Evolutionary conservation across 1,140 invertebrate species (phyloP).

Genomic region (Drosophila ohnishii): DNA sequence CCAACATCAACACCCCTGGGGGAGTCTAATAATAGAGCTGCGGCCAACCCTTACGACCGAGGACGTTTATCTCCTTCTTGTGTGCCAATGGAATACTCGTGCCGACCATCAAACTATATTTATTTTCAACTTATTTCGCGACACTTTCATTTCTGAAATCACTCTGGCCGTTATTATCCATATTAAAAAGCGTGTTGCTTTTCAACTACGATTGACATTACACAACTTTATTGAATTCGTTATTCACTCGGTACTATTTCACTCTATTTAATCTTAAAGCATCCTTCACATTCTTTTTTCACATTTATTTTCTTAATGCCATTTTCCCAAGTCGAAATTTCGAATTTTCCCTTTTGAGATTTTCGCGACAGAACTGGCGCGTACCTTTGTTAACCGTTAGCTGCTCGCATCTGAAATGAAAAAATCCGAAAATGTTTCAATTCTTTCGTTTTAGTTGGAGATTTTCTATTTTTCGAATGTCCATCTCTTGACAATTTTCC

Average conservation of each 20-base stretch:
- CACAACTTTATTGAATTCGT: conserved; percentile 18
- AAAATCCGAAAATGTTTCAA: conserved; percentile 81
- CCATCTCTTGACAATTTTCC: conserved; percentile 79
- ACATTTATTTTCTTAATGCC: conserved; percentile 16
- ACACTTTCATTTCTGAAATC: conserved; percentile 2
- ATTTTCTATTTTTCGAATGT: conserved; percentile 82
- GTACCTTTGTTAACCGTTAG: conserved; percentile 81
- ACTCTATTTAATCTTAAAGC: conserved; percentile 2
- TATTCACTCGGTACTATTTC: conserved; percentile 10
- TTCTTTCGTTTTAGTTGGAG: conserved; percentile 80
- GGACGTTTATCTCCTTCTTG: conserved; percentile 32
- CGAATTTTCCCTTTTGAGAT: conserved; percentile 36
- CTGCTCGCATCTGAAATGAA: conserved; percentile 80
- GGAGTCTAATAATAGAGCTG: conserved; percentile 47
- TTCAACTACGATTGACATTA: conserved; percentile 5
- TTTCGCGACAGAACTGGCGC: conserved; percentile 39
- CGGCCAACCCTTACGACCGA: conserved; percentile 22
- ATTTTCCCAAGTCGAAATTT: conserved; percentile 29
- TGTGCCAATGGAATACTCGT: conserved; percentile 52
- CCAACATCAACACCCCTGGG: conserved; percentile 40
- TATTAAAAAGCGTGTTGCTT: too few relatives aligned
- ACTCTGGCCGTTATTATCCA: not conserved
- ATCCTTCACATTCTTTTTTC: conserved; percentile 33
- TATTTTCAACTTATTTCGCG: conserved; percentile 12
- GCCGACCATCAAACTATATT: conserved; percentile 47